A percentile compares a stretch with the other conserved stretches of the same genome.
Conservation (phyloP, 64 coral and sea anemone genomes). For the Trachythela sp. region DNA sequence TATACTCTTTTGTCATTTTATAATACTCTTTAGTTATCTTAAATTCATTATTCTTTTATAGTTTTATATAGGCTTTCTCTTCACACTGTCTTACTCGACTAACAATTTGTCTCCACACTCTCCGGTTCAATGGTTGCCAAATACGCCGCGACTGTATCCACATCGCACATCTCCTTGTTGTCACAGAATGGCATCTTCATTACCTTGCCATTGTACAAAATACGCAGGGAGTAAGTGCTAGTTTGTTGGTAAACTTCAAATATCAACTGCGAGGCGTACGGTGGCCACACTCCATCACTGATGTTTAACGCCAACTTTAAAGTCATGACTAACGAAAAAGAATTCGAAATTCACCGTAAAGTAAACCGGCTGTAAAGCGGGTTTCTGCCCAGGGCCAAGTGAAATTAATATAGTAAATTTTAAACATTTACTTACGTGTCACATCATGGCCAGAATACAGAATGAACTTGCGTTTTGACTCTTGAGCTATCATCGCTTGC, state of each 20-base stretch:
- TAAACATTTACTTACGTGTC: slow-evolving; percentile 43
- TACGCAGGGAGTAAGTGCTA: slow-evolving; percentile 43
- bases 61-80: too few relatives aligned
- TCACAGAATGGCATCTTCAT: slow-evolving; percentile 56
- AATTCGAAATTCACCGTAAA: not conserved
- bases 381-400: too few relatives aligned
- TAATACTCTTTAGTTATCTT: too few relatives aligned
- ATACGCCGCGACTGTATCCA: slow-evolving; percentile 53
- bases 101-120: slow-evolving; percentile 45
- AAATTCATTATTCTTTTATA: too few relatives aligned
- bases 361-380: too few relatives aligned
- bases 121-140: slow-evolving; percentile 45
- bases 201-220: slow-evolving; percentile 66
- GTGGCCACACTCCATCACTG: slow-evolving; percentile 56
- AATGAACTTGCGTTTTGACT: slow-evolving; percentile 49
- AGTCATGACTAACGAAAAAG: slow-evolving; percentile 54
- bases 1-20: too few relatives aligned
- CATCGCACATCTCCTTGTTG: slow-evolving; percentile 45
- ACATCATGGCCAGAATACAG: slow-evolving; percentile 81
- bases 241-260: slow-evolving; percentile 57
- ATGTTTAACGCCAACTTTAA: slow-evolving; percentile 66
- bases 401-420: too few relatives aligned
- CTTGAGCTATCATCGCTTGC: slow-evolving; percentile 33
- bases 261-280: slow-evolving; percentile 68
- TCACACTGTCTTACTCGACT: not conserved